Conservation (phyloP, 1,140 invertebrate species). For the Cotesia vestalis region DNA sequence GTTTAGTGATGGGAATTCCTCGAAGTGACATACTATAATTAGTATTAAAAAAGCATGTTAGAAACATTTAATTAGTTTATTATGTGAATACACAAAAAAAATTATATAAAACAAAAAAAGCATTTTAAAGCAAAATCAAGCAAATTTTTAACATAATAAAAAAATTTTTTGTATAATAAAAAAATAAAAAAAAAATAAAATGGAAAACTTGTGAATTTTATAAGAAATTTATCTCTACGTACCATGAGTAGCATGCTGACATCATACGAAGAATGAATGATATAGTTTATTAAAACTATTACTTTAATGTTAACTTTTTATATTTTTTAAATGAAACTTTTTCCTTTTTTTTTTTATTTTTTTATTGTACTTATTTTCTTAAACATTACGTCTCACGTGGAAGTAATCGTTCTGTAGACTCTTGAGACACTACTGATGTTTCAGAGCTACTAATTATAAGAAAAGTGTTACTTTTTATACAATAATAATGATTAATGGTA, state of each 20-base stretch:
- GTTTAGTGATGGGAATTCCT: constrained; percentile 21
- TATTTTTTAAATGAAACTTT: neutral
- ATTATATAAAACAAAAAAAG: constrained; percentile 9
- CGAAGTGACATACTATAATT: constrained; percentile 30
- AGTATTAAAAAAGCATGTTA: constrained; percentile 27
- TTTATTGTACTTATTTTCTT: neutral
- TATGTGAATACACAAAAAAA: constrained; percentile 1
- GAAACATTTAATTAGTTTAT: constrained; percentile 23
- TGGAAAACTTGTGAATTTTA: neutral
- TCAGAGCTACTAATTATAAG: constrained; percentile 54
- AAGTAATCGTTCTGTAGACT: constrained; percentile 45
- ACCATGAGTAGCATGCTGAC: constrained; percentile 49
- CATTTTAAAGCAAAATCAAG: no score
- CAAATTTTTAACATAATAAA: no score
- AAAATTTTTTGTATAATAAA: no score
- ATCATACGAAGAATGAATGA: constrained; percentile 40
- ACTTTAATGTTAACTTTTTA: neutral
- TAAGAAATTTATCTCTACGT: constrained; percentile 40
- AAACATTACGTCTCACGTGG: neutral
- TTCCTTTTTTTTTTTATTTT: neutral
- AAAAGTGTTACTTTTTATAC: constrained; percentile 26
- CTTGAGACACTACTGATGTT: constrained; percentile 52
- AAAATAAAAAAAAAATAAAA: neutral
- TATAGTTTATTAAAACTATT: neutral
- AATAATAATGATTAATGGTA: neutral